A percentile compares a stretch with the other conserved stretches of the same genome.
phyloP scores from a whole-genome alignment of 2,797 vertebrate species.

The Rhinogobio ventralis region DNA sequence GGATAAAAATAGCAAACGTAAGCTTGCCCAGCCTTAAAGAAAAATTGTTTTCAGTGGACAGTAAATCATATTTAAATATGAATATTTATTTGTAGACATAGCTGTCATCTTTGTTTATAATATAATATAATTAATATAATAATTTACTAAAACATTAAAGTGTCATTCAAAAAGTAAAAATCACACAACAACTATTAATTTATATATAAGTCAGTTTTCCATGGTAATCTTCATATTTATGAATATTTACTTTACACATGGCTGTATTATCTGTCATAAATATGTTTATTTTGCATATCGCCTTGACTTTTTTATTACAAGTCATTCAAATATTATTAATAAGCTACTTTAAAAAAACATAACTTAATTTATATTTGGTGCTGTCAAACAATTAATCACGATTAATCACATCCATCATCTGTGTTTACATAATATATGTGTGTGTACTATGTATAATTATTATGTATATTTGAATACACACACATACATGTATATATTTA shows the following conservation, averaged over 20 bases:
- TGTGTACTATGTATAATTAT: too few relatives aligned
- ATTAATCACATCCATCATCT: too few relatives aligned
- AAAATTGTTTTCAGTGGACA: neutral
- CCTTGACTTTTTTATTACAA: neutral
- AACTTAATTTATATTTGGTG: neutral
- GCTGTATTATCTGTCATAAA: neutral
- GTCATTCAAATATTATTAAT: neutral
- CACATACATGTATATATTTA: too few relatives aligned
- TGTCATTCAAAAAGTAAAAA: neutral
- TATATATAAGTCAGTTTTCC: neutral
- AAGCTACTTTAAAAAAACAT: neutral
- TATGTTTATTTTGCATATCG: neutral
- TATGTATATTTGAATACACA: too few relatives aligned
- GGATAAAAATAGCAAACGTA: constrained; percentile 35
- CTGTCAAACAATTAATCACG: too few relatives aligned
- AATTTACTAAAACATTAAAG: neutral
- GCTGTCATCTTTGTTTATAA: neutral
- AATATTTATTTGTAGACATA: neutral
- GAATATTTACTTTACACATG: neutral
- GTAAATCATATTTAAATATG: neutral
- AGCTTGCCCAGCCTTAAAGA: constrained; percentile 19
- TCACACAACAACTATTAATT: neutral
- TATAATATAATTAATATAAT: neutral
- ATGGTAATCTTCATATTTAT: neutral
- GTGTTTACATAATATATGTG: too few relatives aligned